Evolutionary conservation across 2,888 invertebrate species (phyloP), one percentile per base, ranked within the genome.

Genomic region (Lissonota sp.): DNA sequence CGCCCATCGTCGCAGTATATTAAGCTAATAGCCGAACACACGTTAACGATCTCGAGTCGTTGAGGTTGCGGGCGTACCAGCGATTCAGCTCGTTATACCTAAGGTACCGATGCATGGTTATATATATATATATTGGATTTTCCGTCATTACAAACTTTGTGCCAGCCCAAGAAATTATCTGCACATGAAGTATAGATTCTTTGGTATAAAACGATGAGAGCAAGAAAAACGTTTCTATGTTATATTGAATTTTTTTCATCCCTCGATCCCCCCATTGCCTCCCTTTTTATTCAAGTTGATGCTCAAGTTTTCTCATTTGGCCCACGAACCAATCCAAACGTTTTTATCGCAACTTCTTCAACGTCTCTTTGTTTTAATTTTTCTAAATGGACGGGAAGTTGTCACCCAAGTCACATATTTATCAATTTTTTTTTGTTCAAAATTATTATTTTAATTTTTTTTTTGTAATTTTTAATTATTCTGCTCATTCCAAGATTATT

Each of bases 91-190:
- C 80, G 80, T 84, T 84, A 84, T 84, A 73, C 55, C 79, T 76
- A 79, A 74, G 74, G 69, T 63, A 57, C 67, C 60, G 57, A 14
- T 51, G 40, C 12, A n/a, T n/a, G n/a, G n/a, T n/a, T 60, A 10
- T 70, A 51, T 71, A 40, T 69, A 53, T 63, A 37, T 60, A 58
- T 91, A 91, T 91, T 91, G 90, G 89, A 91, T 91, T 91, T 90
- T 87, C 90, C 90, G 85, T 88, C 90, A 88, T 90, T 91, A 88
- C 87, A 88, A 90, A 89, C 89, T 91, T 91, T 87, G 89, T 87
- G 71, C 84, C 76, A 44, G 64, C 58, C 55, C 16, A 62, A 51
- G 80, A 83, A 84, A 83, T 84, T 84, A 82, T 84, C 82, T 62
- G 79, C 77, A 64, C 67, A 75, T 75, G 75, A 75, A 75, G 75